Conservation (phyloP, 2,888 invertebrate genomes). For the Oxytorus armatus region DNA sequence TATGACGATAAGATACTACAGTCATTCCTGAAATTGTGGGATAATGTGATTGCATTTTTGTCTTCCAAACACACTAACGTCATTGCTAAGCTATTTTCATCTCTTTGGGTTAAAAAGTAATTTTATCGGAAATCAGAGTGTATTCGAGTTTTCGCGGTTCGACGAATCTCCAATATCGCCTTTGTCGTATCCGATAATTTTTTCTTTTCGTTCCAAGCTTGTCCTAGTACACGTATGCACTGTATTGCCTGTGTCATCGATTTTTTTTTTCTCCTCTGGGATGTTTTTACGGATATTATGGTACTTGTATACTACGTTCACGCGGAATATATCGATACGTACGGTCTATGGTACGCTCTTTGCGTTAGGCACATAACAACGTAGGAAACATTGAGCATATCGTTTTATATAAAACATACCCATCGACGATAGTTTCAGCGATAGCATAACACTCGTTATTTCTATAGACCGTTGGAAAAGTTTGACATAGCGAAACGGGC, state of each 20-base stretch:
- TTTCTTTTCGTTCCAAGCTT: background rate
- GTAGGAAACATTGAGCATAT: constrained; percentile 4
- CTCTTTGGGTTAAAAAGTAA: background rate
- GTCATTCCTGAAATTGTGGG: constrained; percentile 3
- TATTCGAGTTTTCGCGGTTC: background rate
- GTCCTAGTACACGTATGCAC: background rate
- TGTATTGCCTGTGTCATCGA: background rate
- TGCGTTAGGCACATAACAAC: background rate
- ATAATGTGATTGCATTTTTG: constrained; percentile 39
- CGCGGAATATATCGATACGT: background rate
- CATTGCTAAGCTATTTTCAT: constrained; percentile 5
- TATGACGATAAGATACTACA: no score
- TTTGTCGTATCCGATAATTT: background rate
- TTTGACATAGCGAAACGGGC: background rate
- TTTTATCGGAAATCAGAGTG: constrained; percentile 9
- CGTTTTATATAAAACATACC: constrained; percentile 11
- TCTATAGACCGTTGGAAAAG: constrained; percentile 41
- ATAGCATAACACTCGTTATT: constrained; percentile 35
- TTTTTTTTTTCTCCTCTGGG: background rate
- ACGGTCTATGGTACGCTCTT: background rate
- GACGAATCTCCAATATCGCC: background rate
- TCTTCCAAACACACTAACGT: background rate
- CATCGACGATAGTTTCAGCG: constrained; percentile 2
- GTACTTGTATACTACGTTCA: background rate
- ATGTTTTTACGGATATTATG: background rate